Percentiles rank a stretch among this genome's conserved stretches.
Evolutionary conservation across 2,113 vertebrate genomes (phyloP).

Genomic region (Lutjanus erythropterus): DNA sequence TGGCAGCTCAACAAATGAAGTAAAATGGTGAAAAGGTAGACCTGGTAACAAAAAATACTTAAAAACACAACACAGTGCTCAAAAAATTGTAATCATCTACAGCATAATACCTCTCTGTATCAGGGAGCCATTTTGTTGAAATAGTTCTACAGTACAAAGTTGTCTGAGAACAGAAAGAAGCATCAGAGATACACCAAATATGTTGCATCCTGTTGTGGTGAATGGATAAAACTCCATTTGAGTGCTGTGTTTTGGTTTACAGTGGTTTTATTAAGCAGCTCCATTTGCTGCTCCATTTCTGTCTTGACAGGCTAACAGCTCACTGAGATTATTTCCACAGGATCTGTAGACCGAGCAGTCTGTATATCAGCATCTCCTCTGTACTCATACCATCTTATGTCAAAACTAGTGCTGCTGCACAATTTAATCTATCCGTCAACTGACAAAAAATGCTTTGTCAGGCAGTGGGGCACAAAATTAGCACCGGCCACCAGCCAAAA

Average conservation of each 20-base stretch:
- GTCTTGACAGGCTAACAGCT: constrained; percentile 48
- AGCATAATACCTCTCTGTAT: neutral
- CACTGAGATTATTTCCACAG: constrained; percentile 31
- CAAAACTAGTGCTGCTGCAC: constrained; percentile 2
- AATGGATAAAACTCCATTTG: constrained; percentile 2
- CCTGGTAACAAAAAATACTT: no score
- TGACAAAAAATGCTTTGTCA: neutral
- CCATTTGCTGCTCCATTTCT: constrained; percentile 39
- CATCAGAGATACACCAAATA: neutral
- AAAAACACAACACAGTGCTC: no score
- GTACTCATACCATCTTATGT: constrained; percentile 25
- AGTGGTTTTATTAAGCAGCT: constrained; percentile 26
- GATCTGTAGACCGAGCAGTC: constrained; percentile 10
- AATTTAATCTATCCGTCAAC: constrained; percentile 34
- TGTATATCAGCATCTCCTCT: constrained; percentile 44
- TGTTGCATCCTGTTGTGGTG: no score
- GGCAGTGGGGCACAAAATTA: no score
- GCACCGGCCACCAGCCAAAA: no score
- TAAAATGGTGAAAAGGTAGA: no score
- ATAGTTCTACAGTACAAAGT: neutral
- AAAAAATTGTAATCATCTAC: neutral
- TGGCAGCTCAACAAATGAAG: no score
- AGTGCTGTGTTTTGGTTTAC: constrained; percentile 11
- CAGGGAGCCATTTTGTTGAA: neutral
- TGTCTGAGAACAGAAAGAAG: neutral